Evolutionary conservation across 2,113 vertebrate genomes (phyloP).

Genomic region (Gymnarchus niloticus): DNA sequence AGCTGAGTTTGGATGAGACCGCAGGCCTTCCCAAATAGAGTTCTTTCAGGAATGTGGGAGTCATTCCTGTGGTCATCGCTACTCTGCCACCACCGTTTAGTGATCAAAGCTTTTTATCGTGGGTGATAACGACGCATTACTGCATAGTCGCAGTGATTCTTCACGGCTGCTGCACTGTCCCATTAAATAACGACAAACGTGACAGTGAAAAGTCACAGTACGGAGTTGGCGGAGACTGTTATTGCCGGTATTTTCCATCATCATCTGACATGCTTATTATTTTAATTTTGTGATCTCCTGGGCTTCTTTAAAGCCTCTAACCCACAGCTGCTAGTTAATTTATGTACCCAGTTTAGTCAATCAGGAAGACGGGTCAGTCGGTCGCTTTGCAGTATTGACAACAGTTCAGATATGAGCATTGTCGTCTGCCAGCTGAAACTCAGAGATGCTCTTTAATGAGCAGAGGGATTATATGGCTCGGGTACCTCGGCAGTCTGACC

Average conservation of each 20-base stretch:
- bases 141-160: neutral
- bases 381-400: neutral
- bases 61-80: neutral
- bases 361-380: neutral
- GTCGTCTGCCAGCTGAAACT: neutral
- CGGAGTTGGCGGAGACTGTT: too few species aligned
- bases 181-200: neutral
- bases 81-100: neutral
- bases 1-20: neutral
- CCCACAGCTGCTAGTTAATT: neutral
- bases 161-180: neutral
- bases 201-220: neutral
- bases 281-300: neutral
- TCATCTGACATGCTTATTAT: neutral
- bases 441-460: neutral
- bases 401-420: neutral
- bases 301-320: neutral
- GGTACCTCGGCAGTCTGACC: neutral
- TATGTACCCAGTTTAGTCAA: too few species aligned
- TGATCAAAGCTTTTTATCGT: conserved; percentile 9
- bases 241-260: too few species aligned
- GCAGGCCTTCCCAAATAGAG: neutral
- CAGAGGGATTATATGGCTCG: neutral
- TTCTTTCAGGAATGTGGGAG: neutral
- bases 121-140: neutral